Evolutionary conservation across 2,797 vertebrate species (phyloP).

Genomic region (Pangasius mekongensis): DNA sequence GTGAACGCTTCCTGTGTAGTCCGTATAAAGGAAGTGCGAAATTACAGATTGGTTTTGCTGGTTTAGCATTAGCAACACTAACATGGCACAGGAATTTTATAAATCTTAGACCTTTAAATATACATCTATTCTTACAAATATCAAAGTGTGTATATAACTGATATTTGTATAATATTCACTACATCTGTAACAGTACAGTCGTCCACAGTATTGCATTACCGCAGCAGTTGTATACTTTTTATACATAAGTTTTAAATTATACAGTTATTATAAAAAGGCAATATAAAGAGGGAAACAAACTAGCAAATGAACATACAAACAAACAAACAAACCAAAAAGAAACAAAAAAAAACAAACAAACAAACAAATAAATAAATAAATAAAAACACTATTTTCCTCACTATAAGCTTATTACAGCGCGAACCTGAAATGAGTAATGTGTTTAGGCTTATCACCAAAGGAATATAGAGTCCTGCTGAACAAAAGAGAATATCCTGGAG

Average conservation of each 20-base stretch:
- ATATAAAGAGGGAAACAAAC: background rate
- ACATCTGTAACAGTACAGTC: background rate
- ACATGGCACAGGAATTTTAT: background rate
- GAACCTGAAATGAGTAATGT: slow-evolving; percentile 64
- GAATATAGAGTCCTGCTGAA: slow-evolving; percentile 61
- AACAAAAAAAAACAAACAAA: background rate
- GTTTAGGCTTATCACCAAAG: slow-evolving; percentile 59
- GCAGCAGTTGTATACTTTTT: background rate
- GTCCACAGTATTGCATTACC: background rate
- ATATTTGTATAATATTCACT: background rate
- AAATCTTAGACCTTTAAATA: background rate
- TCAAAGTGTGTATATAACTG: background rate
- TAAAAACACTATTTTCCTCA: slow-evolving; percentile 30
- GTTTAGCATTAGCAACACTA: background rate
- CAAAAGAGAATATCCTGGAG: slow-evolving; percentile 57
- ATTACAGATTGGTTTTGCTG: background rate
- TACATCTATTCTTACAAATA: background rate
- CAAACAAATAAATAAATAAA: background rate
- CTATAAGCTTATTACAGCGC: slow-evolving; percentile 60
- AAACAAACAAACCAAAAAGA: too few species aligned
- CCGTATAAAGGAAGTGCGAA: background rate
- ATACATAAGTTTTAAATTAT: background rate
- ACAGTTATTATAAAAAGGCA: background rate
- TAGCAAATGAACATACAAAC: background rate
- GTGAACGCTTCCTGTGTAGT: background rate